Percentiles rank a stretch among this genome's conserved stretches.
Conservation (phyloP, 2,113 vertebrate species). For the Perognathus longimembris region DNA sequence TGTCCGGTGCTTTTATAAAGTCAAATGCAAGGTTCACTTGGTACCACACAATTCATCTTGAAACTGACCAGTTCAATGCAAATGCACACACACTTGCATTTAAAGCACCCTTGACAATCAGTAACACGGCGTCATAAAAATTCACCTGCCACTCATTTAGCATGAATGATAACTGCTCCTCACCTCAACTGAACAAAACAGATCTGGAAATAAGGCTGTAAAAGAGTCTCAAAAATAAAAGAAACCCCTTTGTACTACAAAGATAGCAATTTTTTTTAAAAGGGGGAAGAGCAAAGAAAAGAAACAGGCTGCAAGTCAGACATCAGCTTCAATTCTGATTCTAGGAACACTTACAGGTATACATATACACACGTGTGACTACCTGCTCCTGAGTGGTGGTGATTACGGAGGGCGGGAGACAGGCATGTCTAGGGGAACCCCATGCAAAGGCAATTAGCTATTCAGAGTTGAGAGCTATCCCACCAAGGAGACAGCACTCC, state of each 20-base stretch:
- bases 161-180: background rate
- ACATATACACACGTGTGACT: background rate
- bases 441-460: background rate
- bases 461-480: background rate
- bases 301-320: background rate
- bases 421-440: too few species aligned
- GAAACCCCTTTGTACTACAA: too few species aligned
- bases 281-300: background rate
- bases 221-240: background rate
- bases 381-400: background rate
- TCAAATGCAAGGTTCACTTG: background rate
- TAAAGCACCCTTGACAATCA: background rate
- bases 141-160: background rate
- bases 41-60: background rate
- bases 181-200: background rate
- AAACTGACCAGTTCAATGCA: background rate
- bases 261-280: too few species aligned
- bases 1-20: background rate
- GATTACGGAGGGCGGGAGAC: background rate
- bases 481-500: background rate
- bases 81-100: background rate
- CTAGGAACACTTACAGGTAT: background rate
- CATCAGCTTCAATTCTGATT: background rate
- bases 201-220: background rate
- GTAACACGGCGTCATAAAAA: background rate